Evolutionary conservation across 2,888 invertebrate genomes (phyloP).

Genomic region (Crioceris asparagi): DNA sequence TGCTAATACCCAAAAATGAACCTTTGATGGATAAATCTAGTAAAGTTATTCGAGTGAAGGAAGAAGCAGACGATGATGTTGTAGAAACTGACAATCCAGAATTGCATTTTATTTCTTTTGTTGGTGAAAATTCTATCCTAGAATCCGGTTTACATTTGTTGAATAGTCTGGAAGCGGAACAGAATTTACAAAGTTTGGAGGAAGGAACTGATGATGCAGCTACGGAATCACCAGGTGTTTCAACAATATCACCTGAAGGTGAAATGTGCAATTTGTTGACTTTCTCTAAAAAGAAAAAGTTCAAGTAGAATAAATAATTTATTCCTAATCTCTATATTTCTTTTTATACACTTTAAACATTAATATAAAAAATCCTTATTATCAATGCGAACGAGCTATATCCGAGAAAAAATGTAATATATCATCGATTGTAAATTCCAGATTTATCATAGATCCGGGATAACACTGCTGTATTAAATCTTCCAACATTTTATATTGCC

Average conservation of each 20-base stretch:
- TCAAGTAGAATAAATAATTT: too few relatives aligned
- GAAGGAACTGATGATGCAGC: too few relatives aligned
- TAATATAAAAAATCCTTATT: neutral
- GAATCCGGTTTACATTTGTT: conserved; percentile 32
- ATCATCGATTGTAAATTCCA: conserved; percentile 93
- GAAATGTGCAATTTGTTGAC: too few relatives aligned
- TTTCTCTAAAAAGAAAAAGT: too few relatives aligned
- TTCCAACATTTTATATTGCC: conserved; percentile 89
- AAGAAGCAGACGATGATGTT: conserved; percentile 28
- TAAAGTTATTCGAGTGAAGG: conserved; percentile 26
- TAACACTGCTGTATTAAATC: conserved; percentile 91
- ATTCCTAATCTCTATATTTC: too few relatives aligned
- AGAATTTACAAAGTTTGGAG: too few relatives aligned
- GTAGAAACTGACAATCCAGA: conserved; percentile 28
- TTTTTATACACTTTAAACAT: too few relatives aligned
- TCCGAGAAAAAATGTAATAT: conserved; percentile 96
- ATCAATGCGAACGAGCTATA: conserved; percentile 81
- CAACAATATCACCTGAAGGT: too few relatives aligned
- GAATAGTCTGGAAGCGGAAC: conserved; percentile 32
- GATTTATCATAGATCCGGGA: conserved; percentile 84
- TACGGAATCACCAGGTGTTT: too few relatives aligned
- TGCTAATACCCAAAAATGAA: conserved; percentile 26
- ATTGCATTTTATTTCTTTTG: conserved; percentile 28
- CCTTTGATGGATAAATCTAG: conserved; percentile 24
- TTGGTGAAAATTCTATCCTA: conserved; percentile 28